phyloP scores from a whole-genome alignment of 2,888 invertebrate species.

The Caenorhabditis uteleia region DNA sequence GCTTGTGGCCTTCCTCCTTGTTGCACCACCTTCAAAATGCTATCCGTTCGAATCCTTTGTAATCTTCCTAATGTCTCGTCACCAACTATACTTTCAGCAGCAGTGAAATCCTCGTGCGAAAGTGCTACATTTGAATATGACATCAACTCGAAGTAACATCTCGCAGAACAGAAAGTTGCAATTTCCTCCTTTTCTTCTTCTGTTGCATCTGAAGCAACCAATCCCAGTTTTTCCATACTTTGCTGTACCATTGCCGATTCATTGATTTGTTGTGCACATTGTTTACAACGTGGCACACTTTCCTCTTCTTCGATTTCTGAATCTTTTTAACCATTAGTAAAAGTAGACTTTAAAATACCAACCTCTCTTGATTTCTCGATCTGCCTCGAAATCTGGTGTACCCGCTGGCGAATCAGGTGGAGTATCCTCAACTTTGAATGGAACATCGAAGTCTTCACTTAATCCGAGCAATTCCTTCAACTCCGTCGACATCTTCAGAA shows the following conservation, averaged over 20 bases:
- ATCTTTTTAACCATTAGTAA: too few species aligned
- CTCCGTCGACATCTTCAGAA: slow-evolving; percentile 11
- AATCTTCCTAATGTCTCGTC: slow-evolving; percentile 54
- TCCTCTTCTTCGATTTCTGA: slow-evolving; percentile 8
- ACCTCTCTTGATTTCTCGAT: slow-evolving; percentile 25
- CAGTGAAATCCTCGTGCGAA: slow-evolving; percentile 51
- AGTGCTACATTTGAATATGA: slow-evolving; percentile 74
- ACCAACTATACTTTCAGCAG: slow-evolving; percentile 57
- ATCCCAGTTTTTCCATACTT: slow-evolving; percentile 14
- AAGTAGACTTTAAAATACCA: neutral
- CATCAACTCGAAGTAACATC: slow-evolving; percentile 87
- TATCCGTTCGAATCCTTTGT: slow-evolving; percentile 61
- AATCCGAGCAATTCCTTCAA: slow-evolving; percentile 30
- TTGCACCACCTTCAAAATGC: slow-evolving; percentile 56
- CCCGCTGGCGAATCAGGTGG: slow-evolving; percentile 53
- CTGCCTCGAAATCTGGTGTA: slow-evolving; percentile 2
- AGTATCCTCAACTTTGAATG: slow-evolving; percentile 46
- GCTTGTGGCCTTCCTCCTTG: slow-evolving; percentile 53
- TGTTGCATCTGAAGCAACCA: slow-evolving; percentile 7
- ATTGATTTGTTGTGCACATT: slow-evolving; percentile 6
- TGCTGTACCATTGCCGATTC: slow-evolving; percentile 8
- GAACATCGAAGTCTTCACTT: slow-evolving; percentile 7
- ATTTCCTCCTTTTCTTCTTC: slow-evolving; percentile 69
- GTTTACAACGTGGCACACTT: slow-evolving; percentile 5
- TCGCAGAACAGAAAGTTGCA: slow-evolving; percentile 81